Evolutionary conservation across 2,113 vertebrate genomes (phyloP), one percentile per base, ranked within the genome.

Genomic region (Dipodomys merriami): DNA sequence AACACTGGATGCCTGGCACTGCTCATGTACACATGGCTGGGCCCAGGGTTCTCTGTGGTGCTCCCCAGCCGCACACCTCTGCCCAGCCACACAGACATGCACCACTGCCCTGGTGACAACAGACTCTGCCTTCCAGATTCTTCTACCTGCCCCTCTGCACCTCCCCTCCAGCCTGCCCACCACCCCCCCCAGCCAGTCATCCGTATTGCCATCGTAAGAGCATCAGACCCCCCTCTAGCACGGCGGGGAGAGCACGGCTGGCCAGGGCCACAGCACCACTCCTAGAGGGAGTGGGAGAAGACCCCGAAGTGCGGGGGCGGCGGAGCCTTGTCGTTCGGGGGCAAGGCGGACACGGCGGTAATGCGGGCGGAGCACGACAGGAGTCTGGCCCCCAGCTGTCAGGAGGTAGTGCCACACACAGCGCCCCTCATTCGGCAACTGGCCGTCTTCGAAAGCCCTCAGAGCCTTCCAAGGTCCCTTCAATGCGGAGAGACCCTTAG

Each of bases 11-110:
- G 19, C 29, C 62, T 10, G 5, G 18, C 1, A 4, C 44, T 49
- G 64, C 49, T 25, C 6, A 5, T 6, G 0, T 0, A 3, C 2
- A 0, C 1, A 25, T 2, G 35, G 60, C 46, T 3, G 0, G 16
- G 25, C 49, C 39, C 80, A 2, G 60, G 1, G 0, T 16, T 9
- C 25, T 44, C n/a, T 16, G 13, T 12, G 30, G 39, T 39, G 39
- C 39, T 15, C 35, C 33, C 0, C 2, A 30, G 25, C 5, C 1
- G 16, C 23, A 68, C 29, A 3, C 10, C 39, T 25, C 13, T 0
- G 27, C 20, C 0, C 23, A 3, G 65, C 4, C 60, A 16, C 27
- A 1, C 3, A 9, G 46, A 76, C 20, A 30, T 15, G 20, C 1
- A 19, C 5, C 7, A 69, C 49, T 72, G n/a, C 71, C 10, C 23